A percentile compares a stretch with the other conserved stretches of the same genome.
phyloP scores from a whole-genome alignment of 2,113 vertebrate species.

The Syngnathus typhle region DNA sequence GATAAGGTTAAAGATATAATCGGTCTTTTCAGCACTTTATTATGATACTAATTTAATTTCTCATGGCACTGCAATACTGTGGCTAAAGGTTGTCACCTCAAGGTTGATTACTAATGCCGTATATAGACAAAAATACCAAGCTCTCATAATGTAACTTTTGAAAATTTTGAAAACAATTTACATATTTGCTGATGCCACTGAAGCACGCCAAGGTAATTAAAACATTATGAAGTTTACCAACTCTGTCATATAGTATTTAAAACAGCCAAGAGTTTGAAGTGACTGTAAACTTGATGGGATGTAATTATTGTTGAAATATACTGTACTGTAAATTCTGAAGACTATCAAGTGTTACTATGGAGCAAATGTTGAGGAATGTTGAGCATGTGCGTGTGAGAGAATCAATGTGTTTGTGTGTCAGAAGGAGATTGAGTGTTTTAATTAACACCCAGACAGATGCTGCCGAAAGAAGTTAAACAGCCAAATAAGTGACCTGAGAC shows the following conservation, averaged over 20 bases:
- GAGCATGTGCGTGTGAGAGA: constrained; percentile 20
- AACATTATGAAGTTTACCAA: constrained; percentile 14
- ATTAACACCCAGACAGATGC: constrained; percentile 70
- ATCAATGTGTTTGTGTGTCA: constrained; percentile 45
- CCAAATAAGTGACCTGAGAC: constrained; percentile 55
- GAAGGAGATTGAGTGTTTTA: constrained; percentile 68
- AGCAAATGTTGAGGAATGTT: constrained; percentile 36
- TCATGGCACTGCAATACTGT: not conserved
- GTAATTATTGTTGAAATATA: too few species aligned
- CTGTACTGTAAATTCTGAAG: too few species aligned
- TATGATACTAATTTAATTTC: not conserved
- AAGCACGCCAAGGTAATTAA: constrained; percentile 26
- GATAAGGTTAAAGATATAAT: not conserved
- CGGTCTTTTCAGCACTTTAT: not conserved
- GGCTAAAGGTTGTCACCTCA: not conserved
- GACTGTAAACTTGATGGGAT: not conserved
- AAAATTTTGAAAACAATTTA: not conserved
- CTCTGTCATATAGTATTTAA: constrained; percentile 9
- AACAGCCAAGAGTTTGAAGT: constrained; percentile 2
- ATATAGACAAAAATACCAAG: not conserved
- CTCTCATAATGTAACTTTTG: not conserved
- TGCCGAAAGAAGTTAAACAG: constrained; percentile 62
- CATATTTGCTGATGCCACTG: not conserved
- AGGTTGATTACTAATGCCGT: not conserved
- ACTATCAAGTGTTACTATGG: constrained; percentile 33